phyloP scores from a whole-genome alignment of 2,113 vertebrate species.

The Lepus americanus region DNA sequence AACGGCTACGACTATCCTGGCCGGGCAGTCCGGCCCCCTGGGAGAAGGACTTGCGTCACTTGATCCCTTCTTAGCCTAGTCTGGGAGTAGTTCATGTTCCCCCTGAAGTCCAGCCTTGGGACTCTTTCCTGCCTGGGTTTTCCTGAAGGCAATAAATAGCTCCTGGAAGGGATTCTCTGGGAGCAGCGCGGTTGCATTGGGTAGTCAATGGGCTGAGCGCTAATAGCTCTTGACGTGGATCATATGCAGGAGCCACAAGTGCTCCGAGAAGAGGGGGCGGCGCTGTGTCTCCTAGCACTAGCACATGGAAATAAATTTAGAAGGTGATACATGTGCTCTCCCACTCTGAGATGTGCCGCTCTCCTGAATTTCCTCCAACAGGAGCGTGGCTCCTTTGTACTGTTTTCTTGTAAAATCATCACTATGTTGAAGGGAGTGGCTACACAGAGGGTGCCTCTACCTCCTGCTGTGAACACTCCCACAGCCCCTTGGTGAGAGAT shows the following conservation, averaged over 20 bases:
- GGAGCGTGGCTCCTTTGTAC: neutral
- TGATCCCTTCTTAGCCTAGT: neutral
- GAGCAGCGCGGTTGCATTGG: neutral
- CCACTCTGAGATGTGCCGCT: rapidly evolving
- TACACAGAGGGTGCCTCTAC: neutral
- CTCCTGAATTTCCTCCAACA: neutral
- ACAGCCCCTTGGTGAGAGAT: neutral
- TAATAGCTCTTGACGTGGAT: conserved; percentile 59
- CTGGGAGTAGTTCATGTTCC: rapidly evolving
- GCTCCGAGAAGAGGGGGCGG: neutral
- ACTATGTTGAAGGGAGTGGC: neutral
- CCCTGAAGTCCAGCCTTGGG: neutral
- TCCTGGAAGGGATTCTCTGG: conserved; percentile 52
- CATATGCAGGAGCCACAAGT: conserved; percentile 47
- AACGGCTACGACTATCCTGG: neutral
- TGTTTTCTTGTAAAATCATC: neutral
- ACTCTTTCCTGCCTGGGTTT: conserved; percentile 13
- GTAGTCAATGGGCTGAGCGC: neutral
- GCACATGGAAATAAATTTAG: neutral
- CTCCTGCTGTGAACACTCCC: neutral
- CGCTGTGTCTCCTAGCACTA: neutral
- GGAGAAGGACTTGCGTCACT: neutral
- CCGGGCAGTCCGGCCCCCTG: neutral
- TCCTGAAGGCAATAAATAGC: neutral
- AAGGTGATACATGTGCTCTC: neutral